Conservation (phyloP, 2,113 vertebrate species). For the Corvus cornix region DNA sequence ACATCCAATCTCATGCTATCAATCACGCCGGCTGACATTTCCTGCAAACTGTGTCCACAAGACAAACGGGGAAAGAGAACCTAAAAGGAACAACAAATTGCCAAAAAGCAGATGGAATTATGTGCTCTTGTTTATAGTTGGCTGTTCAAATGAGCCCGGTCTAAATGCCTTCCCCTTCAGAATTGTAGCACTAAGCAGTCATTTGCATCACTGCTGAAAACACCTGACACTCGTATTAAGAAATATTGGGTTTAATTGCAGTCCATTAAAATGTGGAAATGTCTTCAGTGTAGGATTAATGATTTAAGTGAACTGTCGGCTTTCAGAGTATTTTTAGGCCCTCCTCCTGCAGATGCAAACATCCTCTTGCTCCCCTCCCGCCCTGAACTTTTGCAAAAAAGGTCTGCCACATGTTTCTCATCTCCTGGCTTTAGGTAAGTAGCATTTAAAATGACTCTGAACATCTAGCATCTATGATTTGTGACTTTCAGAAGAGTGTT, state of each 20-base stretch:
- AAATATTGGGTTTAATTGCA: constrained; percentile 80
- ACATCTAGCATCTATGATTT: constrained; percentile 68
- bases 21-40: constrained; percentile 82
- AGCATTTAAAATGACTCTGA: constrained; percentile 67
- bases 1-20: constrained; percentile 84
- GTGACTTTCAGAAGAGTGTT: constrained; percentile 74
- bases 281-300: constrained; percentile 73
- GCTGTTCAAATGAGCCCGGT: constrained; percentile 71
- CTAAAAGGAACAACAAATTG: constrained; percentile 80
- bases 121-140: constrained; percentile 86
- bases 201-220: constrained; percentile 78
- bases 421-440: constrained; percentile 75
- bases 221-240: constrained; percentile 82
- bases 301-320: constrained; percentile 75
- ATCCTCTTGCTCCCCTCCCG: constrained; percentile 49
- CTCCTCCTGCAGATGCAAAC: constrained; percentile 71
- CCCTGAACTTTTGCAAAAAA: constrained; percentile 68
- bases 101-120: constrained; percentile 81
- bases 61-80: constrained; percentile 76
- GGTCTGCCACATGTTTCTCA: constrained; percentile 78
- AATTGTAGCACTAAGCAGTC: constrained; percentile 72
- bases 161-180: constrained; percentile 82
- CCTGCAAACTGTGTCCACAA: constrained; percentile 84
- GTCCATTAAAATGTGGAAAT: constrained; percentile 78
- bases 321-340: constrained; percentile 70